A percentile compares a stretch with the other conserved stretches of the same genome.
These are phyloP conservation scores for Caenorhabditis sp. DNA, from an alignment of 2,888 invertebrate species.

Conservation along the genomic window DNA sequence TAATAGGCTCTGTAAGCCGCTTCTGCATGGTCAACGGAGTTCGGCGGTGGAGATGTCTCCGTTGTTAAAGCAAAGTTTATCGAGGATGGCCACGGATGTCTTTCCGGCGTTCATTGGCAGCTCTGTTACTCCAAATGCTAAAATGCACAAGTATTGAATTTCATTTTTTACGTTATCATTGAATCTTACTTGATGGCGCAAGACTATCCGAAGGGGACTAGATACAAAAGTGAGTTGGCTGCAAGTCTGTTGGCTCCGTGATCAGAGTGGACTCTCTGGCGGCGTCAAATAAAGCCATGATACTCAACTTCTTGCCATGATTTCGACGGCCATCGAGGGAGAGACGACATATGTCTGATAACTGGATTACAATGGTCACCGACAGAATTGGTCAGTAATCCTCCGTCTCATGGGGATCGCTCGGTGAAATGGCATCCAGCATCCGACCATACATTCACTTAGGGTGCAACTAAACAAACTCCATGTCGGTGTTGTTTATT, in stretches of 20 bases:
- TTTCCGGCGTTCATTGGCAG: constrained; percentile 91
- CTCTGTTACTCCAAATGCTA: constrained; percentile 83
- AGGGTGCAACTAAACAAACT: constrained; percentile 99
- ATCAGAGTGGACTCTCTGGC: constrained; percentile 96
- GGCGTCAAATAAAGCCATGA: constrained; percentile 93
- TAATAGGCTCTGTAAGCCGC: constrained; percentile 95
- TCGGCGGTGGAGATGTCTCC: constrained; percentile 84
- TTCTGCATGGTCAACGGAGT: constrained; percentile 93
- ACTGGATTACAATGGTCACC: constrained; percentile 98
- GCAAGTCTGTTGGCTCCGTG: constrained; percentile 99
- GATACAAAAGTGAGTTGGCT: constrained; percentile 96
- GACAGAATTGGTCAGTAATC: constrained; percentile 93
- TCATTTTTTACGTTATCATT: background rate
- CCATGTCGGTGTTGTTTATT: constrained; percentile 94
- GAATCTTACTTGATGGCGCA: constrained; percentile 84
- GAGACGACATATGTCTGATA: constrained; percentile 98
- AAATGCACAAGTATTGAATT: constrained; percentile 1
- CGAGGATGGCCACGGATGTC: constrained; percentile 92
- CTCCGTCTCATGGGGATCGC: constrained; percentile 88
- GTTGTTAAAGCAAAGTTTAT: constrained; percentile 81
- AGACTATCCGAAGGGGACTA: constrained; percentile 98
- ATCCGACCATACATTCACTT: constrained; percentile 98
- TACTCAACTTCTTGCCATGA: constrained; percentile 86
- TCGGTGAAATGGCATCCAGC: constrained; percentile 98
- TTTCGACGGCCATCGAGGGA: constrained; percentile 96